Evolutionary conservation across 2,113 vertebrate genomes (phyloP).

Genomic region (Xyrauchen texanus): DNA sequence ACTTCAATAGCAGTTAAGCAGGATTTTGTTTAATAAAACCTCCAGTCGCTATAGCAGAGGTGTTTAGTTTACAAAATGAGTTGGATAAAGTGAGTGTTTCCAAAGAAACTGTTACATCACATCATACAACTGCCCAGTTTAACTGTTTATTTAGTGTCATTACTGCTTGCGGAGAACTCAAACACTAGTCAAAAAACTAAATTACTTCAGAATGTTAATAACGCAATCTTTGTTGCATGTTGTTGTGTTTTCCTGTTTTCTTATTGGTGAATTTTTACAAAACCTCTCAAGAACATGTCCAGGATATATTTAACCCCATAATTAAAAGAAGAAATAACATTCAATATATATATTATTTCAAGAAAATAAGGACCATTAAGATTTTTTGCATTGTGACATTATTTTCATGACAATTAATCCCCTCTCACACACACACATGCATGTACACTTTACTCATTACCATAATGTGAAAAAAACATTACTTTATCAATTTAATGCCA

Average conservation of each 20-base stretch:
- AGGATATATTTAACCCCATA: not conserved
- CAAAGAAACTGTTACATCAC: not conserved
- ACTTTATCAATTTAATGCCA: no score
- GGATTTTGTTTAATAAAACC: slow-evolving; percentile 27
- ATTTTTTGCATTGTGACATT: not conserved
- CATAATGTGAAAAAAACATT: not conserved
- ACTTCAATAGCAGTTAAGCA: not conserved
- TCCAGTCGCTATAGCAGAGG: slow-evolving; percentile 1
- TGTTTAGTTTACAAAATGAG: not conserved
- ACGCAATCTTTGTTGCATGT: no score
- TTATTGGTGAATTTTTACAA: not conserved
- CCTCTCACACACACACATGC: not conserved
- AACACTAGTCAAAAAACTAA: not conserved
- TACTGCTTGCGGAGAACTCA: not conserved
- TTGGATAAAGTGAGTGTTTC: not conserved
- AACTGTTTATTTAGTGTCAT: no score
- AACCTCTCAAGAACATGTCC: not conserved
- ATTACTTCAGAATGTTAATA: not conserved
- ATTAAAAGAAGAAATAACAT: no score
- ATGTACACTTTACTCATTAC: not conserved
- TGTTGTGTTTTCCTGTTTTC: no score
- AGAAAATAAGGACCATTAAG: no score
- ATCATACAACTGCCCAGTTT: not conserved
- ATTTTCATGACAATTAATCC: not conserved
- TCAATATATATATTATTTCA: no score